Conservation (phyloP, 2,113 vertebrate species). For the Rhinoptilus africanus region DNA sequence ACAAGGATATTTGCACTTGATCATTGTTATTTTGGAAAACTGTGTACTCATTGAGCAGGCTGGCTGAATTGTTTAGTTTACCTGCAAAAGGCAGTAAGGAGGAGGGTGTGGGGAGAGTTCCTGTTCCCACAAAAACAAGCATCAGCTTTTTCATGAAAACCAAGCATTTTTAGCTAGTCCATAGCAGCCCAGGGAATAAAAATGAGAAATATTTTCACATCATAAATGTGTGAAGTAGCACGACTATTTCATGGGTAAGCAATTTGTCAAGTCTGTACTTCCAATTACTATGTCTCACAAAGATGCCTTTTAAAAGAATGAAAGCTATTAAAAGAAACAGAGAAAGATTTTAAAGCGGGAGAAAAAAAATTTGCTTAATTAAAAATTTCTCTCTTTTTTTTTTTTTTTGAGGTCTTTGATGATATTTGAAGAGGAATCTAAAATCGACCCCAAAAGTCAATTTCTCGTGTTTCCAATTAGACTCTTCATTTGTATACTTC, state of each 20-base stretch:
- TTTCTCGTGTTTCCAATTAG: background rate
- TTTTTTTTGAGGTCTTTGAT: background rate
- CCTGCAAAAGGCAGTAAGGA: background rate
- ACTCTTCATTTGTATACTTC: background rate
- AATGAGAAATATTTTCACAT: background rate
- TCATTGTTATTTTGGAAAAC: background rate
- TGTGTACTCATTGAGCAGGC: background rate
- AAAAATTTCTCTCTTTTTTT: background rate
- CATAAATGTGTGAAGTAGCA: background rate
- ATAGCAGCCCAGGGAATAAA: background rate
- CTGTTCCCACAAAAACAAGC: background rate
- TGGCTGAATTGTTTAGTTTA: background rate
- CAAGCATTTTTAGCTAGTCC: background rate
- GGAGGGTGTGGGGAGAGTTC: background rate
- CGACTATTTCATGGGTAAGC: background rate
- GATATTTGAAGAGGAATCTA: background rate
- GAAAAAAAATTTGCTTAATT: background rate
- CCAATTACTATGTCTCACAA: background rate
- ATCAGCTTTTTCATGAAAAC: background rate
- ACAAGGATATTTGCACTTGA: background rate
- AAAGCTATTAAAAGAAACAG: background rate
- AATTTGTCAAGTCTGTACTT: background rate
- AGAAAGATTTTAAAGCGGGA: background rate
- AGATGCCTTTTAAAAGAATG: background rate
- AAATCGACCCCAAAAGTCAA: accelerated